phyloP scores from a whole-genome alignment of 1,140 invertebrate species.

The Argopecten irradians region DNA sequence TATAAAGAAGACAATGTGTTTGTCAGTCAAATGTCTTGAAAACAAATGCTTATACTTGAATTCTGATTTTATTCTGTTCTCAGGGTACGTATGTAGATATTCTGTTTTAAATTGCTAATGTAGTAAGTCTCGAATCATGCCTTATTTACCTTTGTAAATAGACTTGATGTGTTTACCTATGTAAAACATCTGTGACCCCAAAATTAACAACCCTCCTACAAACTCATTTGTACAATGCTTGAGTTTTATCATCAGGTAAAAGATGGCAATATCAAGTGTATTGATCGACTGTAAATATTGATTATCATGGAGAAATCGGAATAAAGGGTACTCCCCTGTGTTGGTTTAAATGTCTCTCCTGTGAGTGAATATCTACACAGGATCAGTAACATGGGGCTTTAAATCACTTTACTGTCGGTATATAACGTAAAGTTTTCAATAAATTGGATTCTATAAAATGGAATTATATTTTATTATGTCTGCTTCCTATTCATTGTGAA shows the following conservation, averaged over 20 bases:
- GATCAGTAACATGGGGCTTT: neutral
- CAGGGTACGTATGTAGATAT: neutral
- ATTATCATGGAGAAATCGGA: neutral
- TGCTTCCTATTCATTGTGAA: neutral
- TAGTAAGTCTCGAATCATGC: neutral
- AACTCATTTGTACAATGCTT: neutral
- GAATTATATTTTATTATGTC: neutral
- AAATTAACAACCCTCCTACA: neutral
- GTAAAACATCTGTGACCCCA: neutral
- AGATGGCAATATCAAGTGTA: neutral
- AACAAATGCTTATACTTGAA: neutral
- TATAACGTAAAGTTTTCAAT: neutral
- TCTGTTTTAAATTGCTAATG: neutral
- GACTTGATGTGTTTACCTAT: neutral
- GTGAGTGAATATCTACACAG: neutral
- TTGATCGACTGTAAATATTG: constrained; percentile 11
- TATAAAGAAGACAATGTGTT: neutral
- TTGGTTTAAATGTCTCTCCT: neutral
- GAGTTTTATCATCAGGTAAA: neutral
- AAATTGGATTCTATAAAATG: neutral
- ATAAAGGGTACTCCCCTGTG: neutral
- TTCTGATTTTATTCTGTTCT: neutral
- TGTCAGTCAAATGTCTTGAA: neutral
- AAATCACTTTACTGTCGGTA: neutral
- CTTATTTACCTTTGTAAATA: neutral